Base-by-base conservation (phyloP, 1,140 invertebrate genomes). In the Drosophila paulistorum region DNA sequence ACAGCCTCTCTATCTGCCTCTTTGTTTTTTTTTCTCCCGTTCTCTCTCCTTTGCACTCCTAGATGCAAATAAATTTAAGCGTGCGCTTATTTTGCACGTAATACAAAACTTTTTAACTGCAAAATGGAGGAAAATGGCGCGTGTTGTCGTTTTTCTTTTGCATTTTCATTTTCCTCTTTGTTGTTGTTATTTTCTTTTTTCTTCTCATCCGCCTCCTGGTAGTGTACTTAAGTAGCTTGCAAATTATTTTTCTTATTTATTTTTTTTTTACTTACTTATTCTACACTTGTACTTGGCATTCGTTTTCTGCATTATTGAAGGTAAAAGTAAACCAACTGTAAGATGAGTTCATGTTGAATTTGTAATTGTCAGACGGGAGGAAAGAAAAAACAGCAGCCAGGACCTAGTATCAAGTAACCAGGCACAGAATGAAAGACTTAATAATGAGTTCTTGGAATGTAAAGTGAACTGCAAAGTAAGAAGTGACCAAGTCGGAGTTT, bases 11-110 rank as follows among this genome's bases (percentile, higher is more conserved):
- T 33, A 26, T 61, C 30, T 35, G 7, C 60, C 33, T 65, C 45
- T 48, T 7, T 39, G 17, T 60, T 13, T 60, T 11, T 9, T 7
- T 2, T 2, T 13, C 30, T 30, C 35, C 14, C 42, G 11, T 13
- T 59, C n/a, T 59, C 10, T 59, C 7, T 42, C 51, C 17, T 42
- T 51, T 20, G 17, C 45, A 23, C 45, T 58, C 60, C 64, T 68
- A 45, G 63, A 65, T 78, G 66, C 42, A 69, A 79, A 79, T 81
- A 81, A 82, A 81, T 82, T 81, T 78, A 70, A 79, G 72, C 64
- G 39, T 79, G 69, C 69, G 62, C 80, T 68, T 73, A 83, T 84
- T 84, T 80, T 71, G 81, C 81, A 85, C 77, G 81, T 85, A 85
- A 80, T 85, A 77, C 77, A 71, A 72, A 84, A 74, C 68, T 83